phyloP scores from a whole-genome alignment of 2,797 vertebrate species.

The Psittacula derbiana region DNA sequence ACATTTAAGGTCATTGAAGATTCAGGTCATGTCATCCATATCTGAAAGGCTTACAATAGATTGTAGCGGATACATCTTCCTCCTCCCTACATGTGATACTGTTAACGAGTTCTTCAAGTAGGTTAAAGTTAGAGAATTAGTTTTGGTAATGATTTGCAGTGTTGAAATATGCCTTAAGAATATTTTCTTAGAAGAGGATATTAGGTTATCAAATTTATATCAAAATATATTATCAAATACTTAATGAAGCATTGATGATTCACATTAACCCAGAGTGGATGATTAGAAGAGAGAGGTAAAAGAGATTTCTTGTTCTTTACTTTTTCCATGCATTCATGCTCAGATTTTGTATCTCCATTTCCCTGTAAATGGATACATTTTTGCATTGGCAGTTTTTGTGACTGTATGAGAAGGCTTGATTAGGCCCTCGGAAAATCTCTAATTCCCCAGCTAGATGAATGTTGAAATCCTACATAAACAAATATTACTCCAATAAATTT shows the following conservation, averaged over 20 bases:
- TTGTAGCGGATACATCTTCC: background rate
- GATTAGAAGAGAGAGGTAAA: background rate
- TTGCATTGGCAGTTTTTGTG: background rate
- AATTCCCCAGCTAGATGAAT: background rate
- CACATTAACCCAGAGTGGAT: background rate
- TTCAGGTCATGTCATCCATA: background rate
- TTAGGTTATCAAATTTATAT: background rate
- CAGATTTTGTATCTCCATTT: background rate
- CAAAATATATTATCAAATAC: background rate
- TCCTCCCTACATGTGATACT: background rate
- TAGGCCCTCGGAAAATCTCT: background rate
- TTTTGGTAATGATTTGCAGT: background rate
- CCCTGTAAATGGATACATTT: background rate
- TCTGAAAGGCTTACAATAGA: background rate
- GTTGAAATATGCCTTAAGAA: background rate
- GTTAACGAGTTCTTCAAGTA: background rate
- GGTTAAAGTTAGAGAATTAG: background rate
- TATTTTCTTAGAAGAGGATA: background rate
- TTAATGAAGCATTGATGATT: background rate
- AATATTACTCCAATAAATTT: background rate
- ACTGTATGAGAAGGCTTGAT: background rate
- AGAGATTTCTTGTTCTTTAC: background rate
- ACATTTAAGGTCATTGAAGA: background rate
- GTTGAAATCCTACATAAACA: background rate
- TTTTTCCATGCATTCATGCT: background rate